These are phyloP conservation scores for Sebastes flavidus DNA, from an alignment of 2,797 vertebrate species.

Conservation along the genomic window DNA sequence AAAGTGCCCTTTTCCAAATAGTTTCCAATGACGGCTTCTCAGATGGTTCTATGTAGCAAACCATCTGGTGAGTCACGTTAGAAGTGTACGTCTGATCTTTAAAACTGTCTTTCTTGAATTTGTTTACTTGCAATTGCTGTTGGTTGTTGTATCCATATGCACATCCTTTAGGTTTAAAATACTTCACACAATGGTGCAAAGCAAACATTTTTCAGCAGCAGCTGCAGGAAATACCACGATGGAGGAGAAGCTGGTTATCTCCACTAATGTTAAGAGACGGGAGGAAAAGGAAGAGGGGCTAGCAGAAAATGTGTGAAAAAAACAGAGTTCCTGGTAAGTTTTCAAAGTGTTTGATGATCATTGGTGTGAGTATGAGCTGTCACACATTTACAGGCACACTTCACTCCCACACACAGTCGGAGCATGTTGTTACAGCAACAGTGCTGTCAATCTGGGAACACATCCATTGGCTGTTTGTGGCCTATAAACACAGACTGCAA, in stretches of 20 bases:
- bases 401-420: constrained; percentile 46
- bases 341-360: constrained; percentile 25
- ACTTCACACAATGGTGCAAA: too few relatives aligned
- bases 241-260: neutral
- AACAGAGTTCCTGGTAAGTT: constrained; percentile 25
- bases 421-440: constrained; percentile 46
- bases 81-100: neutral
- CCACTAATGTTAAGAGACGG: neutral
- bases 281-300: neutral
- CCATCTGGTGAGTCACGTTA: neutral
- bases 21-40: too few relatives aligned
- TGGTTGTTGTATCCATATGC: neutral
- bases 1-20: too few relatives aligned
- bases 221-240: neutral
- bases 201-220: neutral
- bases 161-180: neutral
- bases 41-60: too few relatives aligned
- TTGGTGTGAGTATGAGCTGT: constrained; percentile 30
- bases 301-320: neutral
- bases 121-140: neutral
- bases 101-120: neutral
- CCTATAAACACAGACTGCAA: constrained; percentile 29
- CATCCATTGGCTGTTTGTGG: constrained; percentile 29
- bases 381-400: constrained; percentile 39
- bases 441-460: constrained; percentile 31